Evolutionary conservation across 2,888 invertebrate species (phyloP).

Genomic region (Plebejus melissa): DNA sequence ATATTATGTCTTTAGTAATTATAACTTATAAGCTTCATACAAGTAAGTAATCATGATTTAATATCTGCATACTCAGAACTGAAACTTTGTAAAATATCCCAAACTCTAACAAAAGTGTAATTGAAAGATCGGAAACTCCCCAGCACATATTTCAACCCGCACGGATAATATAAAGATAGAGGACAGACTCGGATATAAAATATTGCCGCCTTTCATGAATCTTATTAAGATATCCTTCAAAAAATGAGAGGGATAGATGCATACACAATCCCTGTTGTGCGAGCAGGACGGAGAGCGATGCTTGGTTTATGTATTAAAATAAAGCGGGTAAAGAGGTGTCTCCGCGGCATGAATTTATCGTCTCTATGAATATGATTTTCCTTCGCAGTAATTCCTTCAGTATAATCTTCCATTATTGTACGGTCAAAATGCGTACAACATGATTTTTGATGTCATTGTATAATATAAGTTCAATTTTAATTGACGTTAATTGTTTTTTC

Average conservation of each 20-base stretch:
- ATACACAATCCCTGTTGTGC: slow-evolving; percentile 38
- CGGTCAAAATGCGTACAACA: too few relatives aligned
- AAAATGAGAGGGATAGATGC: slow-evolving; percentile 67
- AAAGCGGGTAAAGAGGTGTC: slow-evolving; percentile 77
- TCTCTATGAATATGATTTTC: slow-evolving; percentile 75
- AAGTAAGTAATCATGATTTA: background rate
- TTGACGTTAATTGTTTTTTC: too few relatives aligned
- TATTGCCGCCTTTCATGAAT: slow-evolving; percentile 91
- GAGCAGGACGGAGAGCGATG: slow-evolving; percentile 46
- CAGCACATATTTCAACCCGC: slow-evolving; percentile 75
- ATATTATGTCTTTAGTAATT: background rate
- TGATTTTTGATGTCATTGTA: too few relatives aligned
- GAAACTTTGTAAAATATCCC: slow-evolving; percentile 32
- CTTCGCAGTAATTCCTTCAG: slow-evolving; percentile 7
- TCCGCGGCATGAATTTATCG: slow-evolving; percentile 65
- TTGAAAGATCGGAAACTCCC: slow-evolving; percentile 78
- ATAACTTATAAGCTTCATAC: background rate
- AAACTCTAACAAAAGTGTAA: slow-evolving; percentile 63
- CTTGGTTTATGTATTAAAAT: slow-evolving; percentile 76
- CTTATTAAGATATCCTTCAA: slow-evolving; percentile 88
- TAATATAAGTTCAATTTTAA: too few relatives aligned
- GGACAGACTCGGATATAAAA: slow-evolving; percentile 85
- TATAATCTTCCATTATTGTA: slow-evolving; percentile 1
- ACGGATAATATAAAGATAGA: slow-evolving; percentile 80
- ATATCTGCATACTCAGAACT: background rate